Percentiles rank a stretch among this genome's conserved stretches.
Evolutionary conservation across 2,888 invertebrate genomes (phyloP).

Genomic region (Drosophila pegasa): DNA sequence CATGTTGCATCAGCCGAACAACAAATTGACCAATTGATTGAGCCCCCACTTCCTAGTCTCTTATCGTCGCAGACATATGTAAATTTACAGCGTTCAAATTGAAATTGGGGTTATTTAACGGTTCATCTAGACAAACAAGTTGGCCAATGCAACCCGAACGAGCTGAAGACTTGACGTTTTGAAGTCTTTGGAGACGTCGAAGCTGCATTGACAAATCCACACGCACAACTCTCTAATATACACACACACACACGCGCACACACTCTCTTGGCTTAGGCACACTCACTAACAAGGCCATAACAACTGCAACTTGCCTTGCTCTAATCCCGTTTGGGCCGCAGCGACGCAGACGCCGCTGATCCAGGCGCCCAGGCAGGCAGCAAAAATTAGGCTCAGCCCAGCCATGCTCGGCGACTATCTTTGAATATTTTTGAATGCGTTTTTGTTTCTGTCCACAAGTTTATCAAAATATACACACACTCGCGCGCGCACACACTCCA

Average conservation of each 20-base stretch:
- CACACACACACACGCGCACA: slow-evolving; percentile 29
- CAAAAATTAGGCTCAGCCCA: slow-evolving; percentile 17
- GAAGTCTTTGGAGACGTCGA: slow-evolving; percentile 36
- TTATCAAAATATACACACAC: background rate
- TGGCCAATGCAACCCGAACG: slow-evolving; percentile 55
- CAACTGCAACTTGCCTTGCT: slow-evolving; percentile 71
- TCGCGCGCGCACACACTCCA: background rate
- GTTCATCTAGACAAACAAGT: slow-evolving; percentile 65
- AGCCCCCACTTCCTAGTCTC: slow-evolving; percentile 10
- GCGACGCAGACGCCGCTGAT: slow-evolving; percentile 26
- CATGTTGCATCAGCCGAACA: slow-evolving; percentile 34
- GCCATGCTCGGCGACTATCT: slow-evolving; percentile 15
- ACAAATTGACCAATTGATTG: slow-evolving; percentile 44
- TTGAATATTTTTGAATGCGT: slow-evolving; percentile 14
- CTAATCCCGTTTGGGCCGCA: slow-evolving; percentile 48
- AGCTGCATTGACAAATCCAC: slow-evolving; percentile 61
- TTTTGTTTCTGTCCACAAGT: background rate
- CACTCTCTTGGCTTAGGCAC: slow-evolving; percentile 12
- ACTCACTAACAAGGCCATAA: slow-evolving; percentile 52
- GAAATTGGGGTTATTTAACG: slow-evolving; percentile 75
- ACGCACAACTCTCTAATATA: slow-evolving; percentile 56
- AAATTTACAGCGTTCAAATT: slow-evolving; percentile 51
- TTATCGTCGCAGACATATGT: slow-evolving; percentile 41
- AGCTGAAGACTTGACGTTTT: slow-evolving; percentile 44
- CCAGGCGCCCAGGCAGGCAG: slow-evolving; percentile 12